A percentile compares a stretch with the other conserved stretches of the same genome.
These are phyloP conservation scores for Astropecten irregularis DNA, from an alignment of 53 echinoderm and acorn worm genomes.

Conservation along the genomic window DNA sequence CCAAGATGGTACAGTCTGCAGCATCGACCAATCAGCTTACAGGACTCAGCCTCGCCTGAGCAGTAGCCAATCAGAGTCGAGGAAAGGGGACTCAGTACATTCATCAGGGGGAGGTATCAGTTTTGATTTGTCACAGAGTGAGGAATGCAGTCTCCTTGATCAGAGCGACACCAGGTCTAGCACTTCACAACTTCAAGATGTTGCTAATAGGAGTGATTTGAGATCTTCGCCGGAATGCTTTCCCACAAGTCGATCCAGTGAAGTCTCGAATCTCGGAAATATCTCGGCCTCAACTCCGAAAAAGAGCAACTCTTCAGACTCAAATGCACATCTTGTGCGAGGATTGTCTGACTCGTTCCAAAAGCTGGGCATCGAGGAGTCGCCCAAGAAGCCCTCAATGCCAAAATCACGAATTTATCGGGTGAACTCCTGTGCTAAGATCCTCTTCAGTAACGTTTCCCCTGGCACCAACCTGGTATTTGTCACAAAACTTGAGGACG, in stretches of 20 bases:
- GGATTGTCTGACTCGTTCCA: slow-evolving; percentile 27
- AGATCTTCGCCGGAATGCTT: too few species aligned
- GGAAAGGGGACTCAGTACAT: background rate
- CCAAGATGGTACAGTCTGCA: slow-evolving; percentile 18
- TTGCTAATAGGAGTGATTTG: too few species aligned
- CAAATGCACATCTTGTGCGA: too few species aligned
- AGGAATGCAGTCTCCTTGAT: slow-evolving; percentile 9
- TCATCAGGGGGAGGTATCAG: background rate
- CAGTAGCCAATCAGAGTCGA: slow-evolving; percentile 12
- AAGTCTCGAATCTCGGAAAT: background rate
- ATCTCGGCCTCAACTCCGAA: slow-evolving; percentile 56
- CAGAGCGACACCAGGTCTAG: background rate
- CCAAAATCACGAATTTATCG: background rate
- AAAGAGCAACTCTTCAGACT: background rate
- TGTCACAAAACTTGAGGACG: background rate
- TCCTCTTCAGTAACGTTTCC: slow-evolving; percentile 26
- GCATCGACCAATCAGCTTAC: slow-evolving; percentile 37
- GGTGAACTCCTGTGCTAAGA: background rate
- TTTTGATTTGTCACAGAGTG: background rate
- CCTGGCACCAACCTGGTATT: background rate
- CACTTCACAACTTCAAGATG: too few species aligned
- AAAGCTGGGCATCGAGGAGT: slow-evolving; percentile 1
- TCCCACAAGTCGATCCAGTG: background rate
- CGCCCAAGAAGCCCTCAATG: background rate
- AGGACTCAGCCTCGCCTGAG: slow-evolving; percentile 26